Percentiles rank a stretch among this genome's conserved stretches.
phyloP scores from a whole-genome alignment of 2,113 vertebrate genomes.

The Oxyura jamaicensis region DNA sequence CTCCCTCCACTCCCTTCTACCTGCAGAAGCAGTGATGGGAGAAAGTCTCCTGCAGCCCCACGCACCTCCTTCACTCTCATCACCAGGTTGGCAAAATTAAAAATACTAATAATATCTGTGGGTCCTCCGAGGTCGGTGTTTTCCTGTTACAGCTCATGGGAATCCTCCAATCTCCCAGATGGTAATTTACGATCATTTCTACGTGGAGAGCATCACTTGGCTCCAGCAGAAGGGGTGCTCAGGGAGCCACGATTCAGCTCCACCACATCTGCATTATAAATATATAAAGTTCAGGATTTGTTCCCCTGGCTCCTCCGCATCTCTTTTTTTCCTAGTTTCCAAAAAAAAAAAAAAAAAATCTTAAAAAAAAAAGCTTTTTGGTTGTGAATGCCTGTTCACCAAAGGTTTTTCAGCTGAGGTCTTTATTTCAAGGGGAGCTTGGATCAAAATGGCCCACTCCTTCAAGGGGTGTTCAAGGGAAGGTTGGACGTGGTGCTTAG shows the following conservation, averaged over 20 bases:
- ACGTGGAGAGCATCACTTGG: neutral
- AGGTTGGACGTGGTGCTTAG: too few relatives aligned
- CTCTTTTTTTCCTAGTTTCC: neutral
- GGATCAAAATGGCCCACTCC: neutral
- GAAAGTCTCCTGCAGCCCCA: neutral
- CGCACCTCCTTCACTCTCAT: neutral
- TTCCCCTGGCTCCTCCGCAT: neutral
- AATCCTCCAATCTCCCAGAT: neutral
- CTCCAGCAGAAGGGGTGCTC: neutral
- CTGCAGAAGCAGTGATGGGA: neutral
- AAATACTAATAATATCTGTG: neutral
- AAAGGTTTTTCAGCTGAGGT: neutral
- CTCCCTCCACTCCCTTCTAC: neutral
- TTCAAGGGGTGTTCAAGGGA: neutral
- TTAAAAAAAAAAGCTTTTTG: neutral
- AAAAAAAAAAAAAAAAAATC: neutral
- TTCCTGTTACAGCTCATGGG: neutral
- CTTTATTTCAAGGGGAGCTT: neutral
- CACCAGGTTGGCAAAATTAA: fast-evolving
- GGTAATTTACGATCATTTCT: neutral
- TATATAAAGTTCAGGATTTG: neutral
- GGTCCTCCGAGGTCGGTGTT: neutral
- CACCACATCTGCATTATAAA: neutral
- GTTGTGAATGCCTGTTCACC: neutral
- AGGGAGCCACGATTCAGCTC: neutral